A percentile compares a stretch with the other conserved stretches of the same genome.
Evolutionary conservation across 2,797 vertebrate genomes (phyloP).

Genomic region (Merluccius polli): DNA sequence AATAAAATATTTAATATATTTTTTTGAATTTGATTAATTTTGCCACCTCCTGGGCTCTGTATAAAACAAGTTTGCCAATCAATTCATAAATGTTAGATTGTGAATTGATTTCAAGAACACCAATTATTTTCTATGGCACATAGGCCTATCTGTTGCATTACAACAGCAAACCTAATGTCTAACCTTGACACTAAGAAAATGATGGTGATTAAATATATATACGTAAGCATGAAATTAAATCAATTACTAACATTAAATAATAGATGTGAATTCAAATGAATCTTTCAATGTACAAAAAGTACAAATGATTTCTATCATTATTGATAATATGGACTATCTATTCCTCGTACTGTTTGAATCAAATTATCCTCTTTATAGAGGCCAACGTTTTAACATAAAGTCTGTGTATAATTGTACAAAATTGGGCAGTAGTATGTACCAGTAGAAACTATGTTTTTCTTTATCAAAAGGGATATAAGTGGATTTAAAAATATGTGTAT

Average conservation of each 20-base stretch:
- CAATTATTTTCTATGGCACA: neutral
- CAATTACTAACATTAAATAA: too few relatives aligned
- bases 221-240: neutral
- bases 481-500: neutral
- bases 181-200: neutral
- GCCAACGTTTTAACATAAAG: neutral
- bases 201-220: neutral
- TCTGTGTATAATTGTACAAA: too few relatives aligned
- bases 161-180: neutral
- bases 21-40: too few relatives aligned
- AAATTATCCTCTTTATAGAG: neutral
- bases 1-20: too few relatives aligned
- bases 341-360: neutral
- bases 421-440: neutral
- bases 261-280: too few relatives aligned
- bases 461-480: neutral
- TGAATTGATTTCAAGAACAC: neutral
- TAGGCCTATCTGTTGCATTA: neutral
- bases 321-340: too few relatives aligned
- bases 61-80: neutral
- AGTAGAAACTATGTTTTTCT: neutral
- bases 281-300: too few relatives aligned
- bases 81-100: neutral
- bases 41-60: neutral
- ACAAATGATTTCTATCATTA: too few relatives aligned